phyloP scores from a whole-genome alignment of 2,888 invertebrate species.

The Alitta virens region DNA sequence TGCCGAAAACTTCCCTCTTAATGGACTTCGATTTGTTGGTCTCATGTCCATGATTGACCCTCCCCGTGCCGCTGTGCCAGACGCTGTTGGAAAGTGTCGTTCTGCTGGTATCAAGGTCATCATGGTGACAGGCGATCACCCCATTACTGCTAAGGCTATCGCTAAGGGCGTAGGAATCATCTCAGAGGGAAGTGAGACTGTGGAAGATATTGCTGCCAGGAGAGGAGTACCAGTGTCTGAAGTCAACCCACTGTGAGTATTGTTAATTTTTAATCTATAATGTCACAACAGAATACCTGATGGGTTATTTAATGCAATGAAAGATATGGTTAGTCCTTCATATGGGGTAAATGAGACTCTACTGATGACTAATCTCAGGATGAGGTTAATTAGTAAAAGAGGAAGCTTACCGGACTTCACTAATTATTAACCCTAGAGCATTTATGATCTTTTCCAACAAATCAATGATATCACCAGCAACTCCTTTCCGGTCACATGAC shows the following conservation, averaged over 20 bases:
- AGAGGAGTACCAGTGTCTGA: slow-evolving; percentile 54
- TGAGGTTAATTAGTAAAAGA: too few species aligned
- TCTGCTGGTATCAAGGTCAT: slow-evolving; percentile 88
- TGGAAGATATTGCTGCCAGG: slow-evolving; percentile 78
- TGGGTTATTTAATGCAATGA: too few species aligned
- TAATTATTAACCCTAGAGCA: too few species aligned
- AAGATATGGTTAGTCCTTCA: too few species aligned
- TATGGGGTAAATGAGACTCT: too few species aligned
- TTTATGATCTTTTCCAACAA: too few species aligned
- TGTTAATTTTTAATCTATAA: too few species aligned
- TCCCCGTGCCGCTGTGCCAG: slow-evolving; percentile 93
- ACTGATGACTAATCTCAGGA: too few species aligned
- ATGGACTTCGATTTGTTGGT: slow-evolving; percentile 79
- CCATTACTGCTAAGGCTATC: slow-evolving; percentile 63
- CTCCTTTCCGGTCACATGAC: too few species aligned
- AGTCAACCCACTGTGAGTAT: slow-evolving; percentile 50
- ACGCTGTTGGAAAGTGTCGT: slow-evolving; percentile 95
- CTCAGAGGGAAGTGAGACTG: slow-evolving; percentile 60
- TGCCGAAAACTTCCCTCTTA: slow-evolving; percentile 78
- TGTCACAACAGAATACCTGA: too few species aligned
- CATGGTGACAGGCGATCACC: slow-evolving; percentile 64
- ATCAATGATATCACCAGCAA: too few species aligned
- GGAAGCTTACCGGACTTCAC: too few species aligned
- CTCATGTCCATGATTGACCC: slow-evolving; percentile 99
- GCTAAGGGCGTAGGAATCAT: slow-evolving; percentile 63